Base-by-base conservation (phyloP, 2,797 vertebrate genomes). In the Argya squamiceps region DNA sequence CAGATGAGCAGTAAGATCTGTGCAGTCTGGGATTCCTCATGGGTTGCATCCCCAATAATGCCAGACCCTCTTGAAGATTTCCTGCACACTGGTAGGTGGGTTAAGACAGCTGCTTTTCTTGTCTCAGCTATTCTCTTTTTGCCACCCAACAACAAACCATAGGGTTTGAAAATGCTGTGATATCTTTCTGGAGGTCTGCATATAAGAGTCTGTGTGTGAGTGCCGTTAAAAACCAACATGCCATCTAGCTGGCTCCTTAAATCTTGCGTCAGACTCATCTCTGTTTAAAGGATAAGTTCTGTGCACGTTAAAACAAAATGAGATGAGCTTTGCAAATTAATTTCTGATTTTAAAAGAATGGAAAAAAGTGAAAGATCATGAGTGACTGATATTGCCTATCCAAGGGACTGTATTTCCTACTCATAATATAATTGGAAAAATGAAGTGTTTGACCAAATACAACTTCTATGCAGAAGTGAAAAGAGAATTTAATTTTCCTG, bases 21-120 rank as follows among this genome's bases (percentile, higher is more conserved):
- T 41, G 6, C 32, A 26, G 8, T 30, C 29, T 37, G 29, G 11
- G 12, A 43, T 80, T 83, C 41, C 14, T 50, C 55, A n/a, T 77
- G 7, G 10, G 4, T 39, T 41, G 9, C 22, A 23, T 13, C 14
- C 13, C 24, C 5, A 16, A 1, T 7, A 74, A 16, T 4, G 6
- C 16, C 21, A 70, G 41, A 4, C 12, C 4, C 32, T 17, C 43
- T 49, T 29, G 43, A 47, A 55, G 15, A 46, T 24, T 56, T 62
- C 11, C 22, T 56, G 19, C 41, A 11, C 0, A 0, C 11, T 30
- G 15, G 9, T 30, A 6, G 8, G 46, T 39, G 18, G 4, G 5
- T 36, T 74, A 65, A 22, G 60, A 39, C 44, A 63, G 14, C 11
- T 36, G 26, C 9, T 77, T 46, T 70, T 37, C 36, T 64, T 56